phyloP scores from a whole-genome alignment of 2,888 invertebrate species.

The Mythimna loreyi region DNA sequence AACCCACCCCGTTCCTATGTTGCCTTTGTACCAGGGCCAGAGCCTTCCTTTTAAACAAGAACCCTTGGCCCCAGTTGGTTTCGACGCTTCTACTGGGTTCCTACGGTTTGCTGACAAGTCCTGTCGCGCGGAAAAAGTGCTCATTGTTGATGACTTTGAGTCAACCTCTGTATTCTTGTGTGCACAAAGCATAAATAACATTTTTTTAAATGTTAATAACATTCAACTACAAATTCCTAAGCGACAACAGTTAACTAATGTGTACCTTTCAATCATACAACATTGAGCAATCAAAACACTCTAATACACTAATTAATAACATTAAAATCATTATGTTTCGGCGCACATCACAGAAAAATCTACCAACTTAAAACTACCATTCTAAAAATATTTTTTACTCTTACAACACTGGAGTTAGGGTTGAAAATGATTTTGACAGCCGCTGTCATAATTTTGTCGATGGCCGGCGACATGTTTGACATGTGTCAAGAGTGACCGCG shows the following conservation, averaged over 20 bases:
- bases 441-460: slow-evolving; percentile 55
- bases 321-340: slow-evolving; percentile 64
- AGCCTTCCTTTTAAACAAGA: no score
- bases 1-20: no score
- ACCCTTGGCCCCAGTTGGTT: no score
- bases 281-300: slow-evolving; percentile 67
- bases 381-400: slow-evolving; percentile 33
- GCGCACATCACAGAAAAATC: slow-evolving; percentile 63
- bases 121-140: no score
- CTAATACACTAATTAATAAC: slow-evolving; percentile 69
- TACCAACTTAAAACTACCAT: slow-evolving; percentile 40
- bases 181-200: not conserved
- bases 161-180: no score
- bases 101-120: no score
- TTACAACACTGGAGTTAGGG: slow-evolving; percentile 58
- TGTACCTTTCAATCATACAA: slow-evolving; percentile 55
- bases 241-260: slow-evolving; percentile 47
- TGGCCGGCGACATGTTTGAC: slow-evolving; percentile 79
- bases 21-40: no score
- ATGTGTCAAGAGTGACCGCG: slow-evolving; percentile 80
- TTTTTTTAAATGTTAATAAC: not conserved
- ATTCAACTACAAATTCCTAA: slow-evolving; percentile 22
- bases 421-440: slow-evolving; percentile 58
- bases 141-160: no score
- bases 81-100: no score